These are phyloP conservation scores for Alosa sapidissima DNA, from an alignment of 2,797 vertebrate genomes.

Conservation along the genomic window DNA sequence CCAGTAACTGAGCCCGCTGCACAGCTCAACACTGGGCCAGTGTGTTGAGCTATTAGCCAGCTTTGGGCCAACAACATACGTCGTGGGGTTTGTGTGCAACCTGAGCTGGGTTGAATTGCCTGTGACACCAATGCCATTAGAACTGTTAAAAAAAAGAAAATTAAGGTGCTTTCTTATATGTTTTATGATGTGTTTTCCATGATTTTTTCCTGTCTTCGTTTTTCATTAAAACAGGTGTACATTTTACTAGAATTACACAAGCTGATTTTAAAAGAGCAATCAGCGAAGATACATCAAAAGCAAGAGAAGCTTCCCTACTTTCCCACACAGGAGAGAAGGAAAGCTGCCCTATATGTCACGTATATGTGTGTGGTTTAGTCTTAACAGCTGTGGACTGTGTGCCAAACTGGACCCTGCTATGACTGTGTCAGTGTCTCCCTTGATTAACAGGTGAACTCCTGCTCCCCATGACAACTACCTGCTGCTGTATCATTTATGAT, in stretches of 20 bases:
- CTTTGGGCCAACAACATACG: constrained; percentile 10
- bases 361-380: neutral
- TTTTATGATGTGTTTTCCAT: neutral
- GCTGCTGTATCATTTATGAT: constrained; percentile 9
- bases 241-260: neutral
- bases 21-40: neutral
- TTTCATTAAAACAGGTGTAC: neutral
- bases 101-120: neutral
- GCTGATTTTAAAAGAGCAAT: too few species aligned
- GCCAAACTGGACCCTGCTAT: neutral
- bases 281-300: neutral
- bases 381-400: neutral
- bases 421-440: neutral
- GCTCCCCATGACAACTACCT: constrained; percentile 6
- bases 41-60: neutral
- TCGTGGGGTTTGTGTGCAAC: neutral
- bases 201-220: neutral
- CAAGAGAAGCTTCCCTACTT: neutral
- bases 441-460: neutral
- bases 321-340: neutral
- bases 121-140: neutral
- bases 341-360: neutral
- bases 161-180: neutral
- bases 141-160: neutral
- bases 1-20: neutral